These are phyloP conservation scores for Crossoptilon crossoptilon DNA, from an alignment of 2,797 vertebrate genomes.

Conservation along the genomic window DNA sequence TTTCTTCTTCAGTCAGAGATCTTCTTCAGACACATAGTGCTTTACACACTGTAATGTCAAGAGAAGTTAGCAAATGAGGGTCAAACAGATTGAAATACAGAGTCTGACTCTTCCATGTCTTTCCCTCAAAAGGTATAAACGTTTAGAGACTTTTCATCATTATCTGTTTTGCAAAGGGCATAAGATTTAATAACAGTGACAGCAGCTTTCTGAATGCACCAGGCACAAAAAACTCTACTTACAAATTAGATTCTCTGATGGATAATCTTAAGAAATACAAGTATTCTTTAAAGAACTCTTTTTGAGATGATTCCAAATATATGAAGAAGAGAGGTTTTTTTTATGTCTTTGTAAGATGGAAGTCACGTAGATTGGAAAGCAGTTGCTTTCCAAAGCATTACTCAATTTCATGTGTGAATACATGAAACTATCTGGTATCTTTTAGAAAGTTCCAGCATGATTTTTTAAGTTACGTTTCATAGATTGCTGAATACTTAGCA, in stretches of 20 bases:
- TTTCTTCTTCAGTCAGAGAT: not conserved
- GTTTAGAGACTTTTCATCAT: not conserved
- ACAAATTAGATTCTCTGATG: not conserved
- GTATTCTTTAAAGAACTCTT: not conserved
- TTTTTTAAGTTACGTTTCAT: not conserved
- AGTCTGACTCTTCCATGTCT: not conserved
- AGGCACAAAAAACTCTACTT: not conserved
- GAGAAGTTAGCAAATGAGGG: not conserved
- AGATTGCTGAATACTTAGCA: not conserved
- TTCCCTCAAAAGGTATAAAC: not conserved
- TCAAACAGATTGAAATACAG: not conserved
- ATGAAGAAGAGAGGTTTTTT: accelerated
- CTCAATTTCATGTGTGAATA: not conserved
- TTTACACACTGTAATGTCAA: not conserved
- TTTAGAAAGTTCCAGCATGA: not conserved
- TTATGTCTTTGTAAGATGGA: not conserved
- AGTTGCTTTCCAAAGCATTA: not conserved
- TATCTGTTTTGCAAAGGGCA: not conserved
- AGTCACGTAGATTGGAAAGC: not conserved
- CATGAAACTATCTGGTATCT: not conserved
- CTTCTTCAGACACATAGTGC: not conserved
- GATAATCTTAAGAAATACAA: not conserved
- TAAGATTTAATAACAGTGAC: not conserved
- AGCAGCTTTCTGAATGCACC: not conserved
- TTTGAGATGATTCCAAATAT: not conserved